Evolutionary conservation across 92 coral and sea anemone species (phyloP), one percentile per base, ranked within the genome.

Genomic region (Paragorgia papillata): DNA sequence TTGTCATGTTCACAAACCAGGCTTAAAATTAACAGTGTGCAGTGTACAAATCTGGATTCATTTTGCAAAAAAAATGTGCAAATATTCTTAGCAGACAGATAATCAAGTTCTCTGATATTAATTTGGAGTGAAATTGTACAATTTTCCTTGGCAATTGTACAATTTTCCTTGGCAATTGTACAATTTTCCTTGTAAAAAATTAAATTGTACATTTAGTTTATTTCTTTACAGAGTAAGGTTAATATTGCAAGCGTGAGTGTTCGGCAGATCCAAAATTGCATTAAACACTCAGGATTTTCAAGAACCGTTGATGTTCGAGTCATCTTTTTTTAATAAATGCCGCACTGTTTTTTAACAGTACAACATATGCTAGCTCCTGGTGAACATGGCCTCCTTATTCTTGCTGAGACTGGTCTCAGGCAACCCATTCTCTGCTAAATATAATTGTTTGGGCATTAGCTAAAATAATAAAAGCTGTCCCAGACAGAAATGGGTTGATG

Each of bases 181-280:
- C 7, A 17, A 51, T 37, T 4, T 37, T 4, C 12, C 43, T 37
- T 4, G 6, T 37, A 4, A 37, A 4, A 12, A 4, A 7, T 59
- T 24, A 32, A 2, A 59, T 14, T 59, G 18, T 59, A 28, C 31
- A 10, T 67, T 22, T 26, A 13, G 3, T 50, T 46, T 20, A 9
- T 21, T 15, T 66, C 35, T 77, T 68, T 48, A 2, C 29, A 77
- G 88, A 80, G 88, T n/a, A 84, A 79, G 57, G 79, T 62, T 1
- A 87, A 83, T 66, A 79, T 87, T 27, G 90, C 90, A 55, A 56
- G 90, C 69, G 3, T 83, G 25, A 84, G 90, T 56, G 79, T 21
- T 59, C n/a, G 83, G 8, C 82, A 87, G 58, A 62, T 87, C 18
- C 85, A 79, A 50, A 73, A 74, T 65, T 41, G 27, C 0, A 79